These are phyloP conservation scores for Tachysurus fulvidraco DNA, from an alignment of 2,113 vertebrate species.

Conservation along the genomic window DNA sequence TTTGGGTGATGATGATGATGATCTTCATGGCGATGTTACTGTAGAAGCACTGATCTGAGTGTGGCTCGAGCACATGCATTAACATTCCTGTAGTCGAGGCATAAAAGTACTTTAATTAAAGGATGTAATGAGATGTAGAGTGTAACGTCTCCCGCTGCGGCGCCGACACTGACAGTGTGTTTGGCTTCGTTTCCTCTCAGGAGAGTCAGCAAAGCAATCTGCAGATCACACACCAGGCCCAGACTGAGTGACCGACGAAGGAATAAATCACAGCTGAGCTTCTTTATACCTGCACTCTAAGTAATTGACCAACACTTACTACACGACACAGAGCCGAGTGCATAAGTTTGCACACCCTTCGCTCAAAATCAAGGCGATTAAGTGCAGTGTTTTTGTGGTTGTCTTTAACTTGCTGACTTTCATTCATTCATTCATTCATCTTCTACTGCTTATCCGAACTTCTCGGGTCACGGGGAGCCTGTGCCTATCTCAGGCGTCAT, in stretches of 20 bases:
- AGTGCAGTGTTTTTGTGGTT: not conserved
- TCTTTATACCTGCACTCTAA: not conserved
- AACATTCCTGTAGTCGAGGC: not conserved
- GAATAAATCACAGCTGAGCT: not conserved
- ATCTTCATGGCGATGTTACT: not conserved
- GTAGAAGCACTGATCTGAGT: not conserved
- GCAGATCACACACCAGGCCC: not conserved
- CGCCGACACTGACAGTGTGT: not conserved
- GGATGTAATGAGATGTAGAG: not conserved
- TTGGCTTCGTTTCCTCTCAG: not conserved
- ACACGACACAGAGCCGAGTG: not conserved
- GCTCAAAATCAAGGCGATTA: not conserved
- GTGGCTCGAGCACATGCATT: not conserved
- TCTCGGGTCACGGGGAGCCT: no score
- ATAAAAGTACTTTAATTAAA: constrained; percentile 9
- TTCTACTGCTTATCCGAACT: no score
- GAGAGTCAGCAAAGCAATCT: constrained; percentile 25
- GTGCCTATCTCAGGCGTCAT: no score
- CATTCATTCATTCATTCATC: no score
- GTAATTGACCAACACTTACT: not conserved
- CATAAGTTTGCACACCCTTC: not conserved
- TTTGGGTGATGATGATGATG: not conserved
- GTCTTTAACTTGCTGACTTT: not conserved
- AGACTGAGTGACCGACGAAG: not conserved
- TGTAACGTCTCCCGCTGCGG: not conserved